Evolutionary conservation across 2,888 invertebrate genomes (phyloP), one percentile per base, ranked within the genome.

Genomic region (Hemicrepidius hirtus): DNA sequence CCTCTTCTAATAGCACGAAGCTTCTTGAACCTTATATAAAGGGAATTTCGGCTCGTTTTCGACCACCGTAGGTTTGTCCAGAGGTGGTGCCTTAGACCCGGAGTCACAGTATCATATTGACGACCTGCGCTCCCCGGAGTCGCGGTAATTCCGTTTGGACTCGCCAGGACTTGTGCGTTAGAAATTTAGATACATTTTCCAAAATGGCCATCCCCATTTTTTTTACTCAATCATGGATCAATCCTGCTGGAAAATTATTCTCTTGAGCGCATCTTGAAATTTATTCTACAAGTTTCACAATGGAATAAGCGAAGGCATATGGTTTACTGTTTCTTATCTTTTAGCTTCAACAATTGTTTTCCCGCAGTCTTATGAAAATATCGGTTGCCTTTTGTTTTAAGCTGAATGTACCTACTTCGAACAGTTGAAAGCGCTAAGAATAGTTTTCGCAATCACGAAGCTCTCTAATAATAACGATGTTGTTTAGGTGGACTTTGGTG

Each of bases 401-500:
- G 9, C 6, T 55, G 28, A 10, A 10, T 37, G 10, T 18, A n/a
- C n/a, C n/a, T n/a, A n/a, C n/a, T n/a, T n/a, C n/a, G n/a, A n/a
- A n/a, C n/a, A 46, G 4, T 18, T 46, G 1, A 46, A 7, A 4
- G 9, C 20, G 4, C 16, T 46, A 41, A 13, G 12, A 41, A 41
- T 41, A 16, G 41, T 41, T 41, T 41, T 32, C n/a, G n/a, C n/a
- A n/a, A n/a, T n/a, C n/a, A n/a, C n/a, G n/a, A n/a, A n/a, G n/a
- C n/a, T n/a, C n/a, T n/a, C 37, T 37, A 37, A 37, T 12, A 37
- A 9, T 12, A 12, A 37, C 2, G 10, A 4, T 49, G 16, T 49
- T 62, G 71, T 83, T 84, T 0, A 97, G 97, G 94, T 97, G 64
- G 94, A 96, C 87, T 96, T 97, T 83, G 97, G 95, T 2, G 94